These are phyloP conservation scores for Pectinophora gossypiella DNA, from an alignment of 1,140 invertebrate genomes.

Conservation along the genomic window DNA sequence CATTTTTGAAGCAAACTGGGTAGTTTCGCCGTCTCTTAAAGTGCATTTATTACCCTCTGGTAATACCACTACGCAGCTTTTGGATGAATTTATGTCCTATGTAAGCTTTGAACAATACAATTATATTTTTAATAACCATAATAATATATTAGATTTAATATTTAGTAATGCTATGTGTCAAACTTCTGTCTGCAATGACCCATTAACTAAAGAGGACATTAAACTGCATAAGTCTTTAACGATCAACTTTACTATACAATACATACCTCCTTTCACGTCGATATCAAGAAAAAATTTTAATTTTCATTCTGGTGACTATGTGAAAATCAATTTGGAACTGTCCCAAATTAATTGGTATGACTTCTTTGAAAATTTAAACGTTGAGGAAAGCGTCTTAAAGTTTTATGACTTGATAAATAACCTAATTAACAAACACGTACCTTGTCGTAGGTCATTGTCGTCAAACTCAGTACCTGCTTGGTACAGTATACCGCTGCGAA, in stretches of 20 bases:
- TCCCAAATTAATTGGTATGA: background rate
- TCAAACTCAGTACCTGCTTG: background rate
- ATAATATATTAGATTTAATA: background rate
- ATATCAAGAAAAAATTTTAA: background rate
- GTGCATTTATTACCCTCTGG: too few relatives aligned
- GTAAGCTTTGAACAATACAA: background rate
- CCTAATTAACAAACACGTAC: background rate
- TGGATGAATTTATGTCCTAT: background rate
- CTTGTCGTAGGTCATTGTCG: background rate
- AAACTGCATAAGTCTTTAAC: background rate
- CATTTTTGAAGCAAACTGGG: background rate
- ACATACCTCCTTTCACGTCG: background rate
- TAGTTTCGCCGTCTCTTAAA: too few relatives aligned
- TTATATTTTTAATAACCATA: background rate
- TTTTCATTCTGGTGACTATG: background rate
- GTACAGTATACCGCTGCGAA: background rate
- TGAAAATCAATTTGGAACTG: background rate
- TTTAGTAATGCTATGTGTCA: background rate
- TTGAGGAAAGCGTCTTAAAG: background rate
- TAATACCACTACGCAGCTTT: too few relatives aligned
- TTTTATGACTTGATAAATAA: background rate
- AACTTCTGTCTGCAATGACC: background rate
- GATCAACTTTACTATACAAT: background rate
- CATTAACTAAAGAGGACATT: background rate
- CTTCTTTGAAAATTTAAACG: background rate